These are phyloP conservation scores for Numida meleagris DNA, from an alignment of 2,113 vertebrate genomes.

Conservation along the genomic window DNA sequence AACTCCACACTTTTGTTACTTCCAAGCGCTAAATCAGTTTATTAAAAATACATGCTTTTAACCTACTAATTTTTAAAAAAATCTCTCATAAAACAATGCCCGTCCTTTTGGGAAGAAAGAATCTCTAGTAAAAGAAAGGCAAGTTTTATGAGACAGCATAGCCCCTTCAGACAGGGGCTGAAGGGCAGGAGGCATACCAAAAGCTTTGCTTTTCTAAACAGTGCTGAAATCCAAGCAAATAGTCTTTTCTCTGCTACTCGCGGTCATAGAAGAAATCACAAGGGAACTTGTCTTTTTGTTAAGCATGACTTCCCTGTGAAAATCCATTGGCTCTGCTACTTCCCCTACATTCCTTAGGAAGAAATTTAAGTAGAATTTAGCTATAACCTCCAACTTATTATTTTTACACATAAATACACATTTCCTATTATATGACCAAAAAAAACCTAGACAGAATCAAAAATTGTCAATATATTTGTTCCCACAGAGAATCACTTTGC, in stretches of 20 bases:
- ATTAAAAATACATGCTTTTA: not conserved
- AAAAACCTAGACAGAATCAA: not conserved
- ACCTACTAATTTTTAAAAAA: not conserved
- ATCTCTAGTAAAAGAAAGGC: not conserved
- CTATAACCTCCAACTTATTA: not conserved
- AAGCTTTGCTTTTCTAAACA: slow-evolving; percentile 41
- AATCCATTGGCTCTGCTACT: not conserved
- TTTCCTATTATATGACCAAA: not conserved
- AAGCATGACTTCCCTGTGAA: slow-evolving; percentile 24
- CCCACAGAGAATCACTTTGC: not conserved
- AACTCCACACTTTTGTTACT: not conserved
- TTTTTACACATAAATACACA: not conserved
- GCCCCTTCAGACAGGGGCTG: too few relatives aligned
- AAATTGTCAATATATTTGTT: not conserved
- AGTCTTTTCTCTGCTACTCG: not conserved
- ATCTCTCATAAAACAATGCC: not conserved
- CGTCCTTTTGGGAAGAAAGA: not conserved
- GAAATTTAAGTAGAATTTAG: not conserved
- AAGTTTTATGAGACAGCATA: not conserved
- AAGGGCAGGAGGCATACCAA: not conserved
- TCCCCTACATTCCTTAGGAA: not conserved
- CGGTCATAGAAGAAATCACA: not conserved
- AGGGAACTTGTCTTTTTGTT: not conserved
- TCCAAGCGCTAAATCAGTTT: not conserved
- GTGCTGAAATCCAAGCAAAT: slow-evolving; percentile 6